Conservation (phyloP, 2,113 vertebrate genomes). For the Nestor notabilis region DNA sequence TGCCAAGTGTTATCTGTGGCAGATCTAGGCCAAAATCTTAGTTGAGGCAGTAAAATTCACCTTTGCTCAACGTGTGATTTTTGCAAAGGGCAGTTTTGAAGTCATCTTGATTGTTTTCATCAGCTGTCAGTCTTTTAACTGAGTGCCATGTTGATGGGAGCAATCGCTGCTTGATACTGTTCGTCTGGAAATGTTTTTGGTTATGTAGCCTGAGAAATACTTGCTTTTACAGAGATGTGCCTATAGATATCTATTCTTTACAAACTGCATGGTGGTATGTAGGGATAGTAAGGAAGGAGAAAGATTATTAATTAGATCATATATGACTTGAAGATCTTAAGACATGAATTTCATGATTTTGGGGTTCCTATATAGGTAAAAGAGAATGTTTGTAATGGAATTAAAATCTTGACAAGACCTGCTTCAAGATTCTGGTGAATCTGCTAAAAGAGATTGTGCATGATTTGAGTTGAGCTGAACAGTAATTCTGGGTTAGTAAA, state of each 20-base stretch:
- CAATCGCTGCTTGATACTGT: background rate
- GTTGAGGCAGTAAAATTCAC: background rate
- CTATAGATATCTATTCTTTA: background rate
- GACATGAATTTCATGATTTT: background rate
- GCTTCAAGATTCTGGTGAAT: background rate
- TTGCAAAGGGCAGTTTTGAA: background rate
- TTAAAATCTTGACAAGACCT: background rate
- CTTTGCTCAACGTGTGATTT: background rate
- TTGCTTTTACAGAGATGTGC: background rate
- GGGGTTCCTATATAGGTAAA: background rate
- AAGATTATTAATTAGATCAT: background rate
- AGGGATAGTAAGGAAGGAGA: background rate
- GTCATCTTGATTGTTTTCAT: background rate
- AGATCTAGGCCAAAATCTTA: conserved; percentile 45
- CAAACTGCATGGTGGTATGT: background rate
- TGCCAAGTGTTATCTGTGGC: background rate
- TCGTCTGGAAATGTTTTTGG: background rate
- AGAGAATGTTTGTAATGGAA: background rate
- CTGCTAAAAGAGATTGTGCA: rapidly evolving
- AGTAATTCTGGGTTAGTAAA: background rate
- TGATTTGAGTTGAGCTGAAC: background rate
- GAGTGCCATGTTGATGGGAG: background rate
- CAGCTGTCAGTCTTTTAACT: background rate
- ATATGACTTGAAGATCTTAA: background rate
- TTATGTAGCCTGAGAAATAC: background rate